phyloP scores from a whole-genome alignment of 1,140 invertebrate species.

The Cardiocondyla obscurior region DNA sequence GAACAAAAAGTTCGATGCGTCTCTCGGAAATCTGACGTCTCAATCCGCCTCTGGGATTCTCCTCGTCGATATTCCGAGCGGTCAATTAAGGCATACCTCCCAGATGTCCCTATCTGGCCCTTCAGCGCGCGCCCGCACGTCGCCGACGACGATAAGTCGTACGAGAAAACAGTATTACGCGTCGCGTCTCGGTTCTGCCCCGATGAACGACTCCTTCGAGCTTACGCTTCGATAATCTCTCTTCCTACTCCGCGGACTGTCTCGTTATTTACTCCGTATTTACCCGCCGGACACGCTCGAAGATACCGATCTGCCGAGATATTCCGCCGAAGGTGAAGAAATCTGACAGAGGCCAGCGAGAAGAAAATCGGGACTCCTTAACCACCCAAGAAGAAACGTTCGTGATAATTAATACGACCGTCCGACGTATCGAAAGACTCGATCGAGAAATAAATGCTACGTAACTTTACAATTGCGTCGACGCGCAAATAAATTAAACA shows the following conservation, averaged over 20 bases:
- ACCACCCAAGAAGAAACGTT: slow-evolving; percentile 48
- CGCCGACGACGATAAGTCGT: slow-evolving; percentile 50
- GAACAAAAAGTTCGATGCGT: slow-evolving; percentile 70
- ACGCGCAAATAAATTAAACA: neutral
- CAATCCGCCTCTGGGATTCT: slow-evolving; percentile 75
- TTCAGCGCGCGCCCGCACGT: slow-evolving; percentile 46
- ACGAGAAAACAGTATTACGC: slow-evolving; percentile 39
- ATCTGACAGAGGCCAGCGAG: neutral
- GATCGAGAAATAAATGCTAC: neutral
- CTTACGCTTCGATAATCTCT: slow-evolving; percentile 28
- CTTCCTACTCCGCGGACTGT: neutral
- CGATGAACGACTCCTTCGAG: slow-evolving; percentile 35
- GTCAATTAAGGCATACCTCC: slow-evolving; percentile 76
- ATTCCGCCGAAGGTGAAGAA: neutral
- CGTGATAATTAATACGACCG: slow-evolving; percentile 48
- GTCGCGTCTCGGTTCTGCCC: neutral
- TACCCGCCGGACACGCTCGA: neutral
- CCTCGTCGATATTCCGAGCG: slow-evolving; percentile 76
- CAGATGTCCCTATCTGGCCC: slow-evolving; percentile 70
- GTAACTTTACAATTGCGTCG: slow-evolving; percentile 41
- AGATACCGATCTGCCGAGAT: slow-evolving; percentile 26
- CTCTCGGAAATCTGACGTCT: slow-evolving; percentile 77
- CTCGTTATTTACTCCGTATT: slow-evolving; percentile 39
- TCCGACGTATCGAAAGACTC: neutral
- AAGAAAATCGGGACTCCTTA: slow-evolving; percentile 7